Evolutionary conservation across 2,797 vertebrate genomes (phyloP).

Genomic region (Dendrocincla fuliginosa): DNA sequence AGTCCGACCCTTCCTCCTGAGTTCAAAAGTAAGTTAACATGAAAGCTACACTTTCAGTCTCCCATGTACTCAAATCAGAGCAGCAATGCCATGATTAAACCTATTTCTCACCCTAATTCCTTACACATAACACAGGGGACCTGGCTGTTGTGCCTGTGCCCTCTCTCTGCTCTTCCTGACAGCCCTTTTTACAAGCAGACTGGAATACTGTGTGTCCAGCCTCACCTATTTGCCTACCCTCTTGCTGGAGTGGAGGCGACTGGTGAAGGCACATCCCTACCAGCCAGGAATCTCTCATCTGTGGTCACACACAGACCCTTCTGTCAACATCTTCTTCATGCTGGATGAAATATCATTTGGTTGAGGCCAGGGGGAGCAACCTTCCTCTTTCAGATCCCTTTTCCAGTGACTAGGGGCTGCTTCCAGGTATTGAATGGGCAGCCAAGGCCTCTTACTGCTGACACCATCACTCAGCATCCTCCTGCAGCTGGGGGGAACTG

Average conservation of each 20-base stretch:
- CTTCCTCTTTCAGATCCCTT: not conserved
- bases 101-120: not conserved
- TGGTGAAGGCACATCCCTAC: not conserved
- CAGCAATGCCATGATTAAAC: not conserved
- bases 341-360: not conserved
- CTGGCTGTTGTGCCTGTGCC: not conserved
- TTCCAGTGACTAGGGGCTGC: not conserved
- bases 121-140: not conserved
- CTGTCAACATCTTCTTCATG: not conserved
- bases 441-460: not conserved
- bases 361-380: not conserved
- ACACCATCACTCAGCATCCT: constrained; percentile 1
- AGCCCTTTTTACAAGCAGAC: not conserved
- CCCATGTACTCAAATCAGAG: not conserved
- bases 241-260: not conserved
- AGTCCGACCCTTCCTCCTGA: not conserved
- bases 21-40: not conserved
- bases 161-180: not conserved
- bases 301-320: not conserved
- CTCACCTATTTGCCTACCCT: not conserved
- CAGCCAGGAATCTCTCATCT: not conserved
- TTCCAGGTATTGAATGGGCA: not conserved
- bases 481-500: not conserved
- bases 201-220: not conserved
- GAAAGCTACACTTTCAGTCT: not conserved